Base-by-base conservation (phyloP, 2,113 vertebrate genomes). In the Geococcyx californianus region DNA sequence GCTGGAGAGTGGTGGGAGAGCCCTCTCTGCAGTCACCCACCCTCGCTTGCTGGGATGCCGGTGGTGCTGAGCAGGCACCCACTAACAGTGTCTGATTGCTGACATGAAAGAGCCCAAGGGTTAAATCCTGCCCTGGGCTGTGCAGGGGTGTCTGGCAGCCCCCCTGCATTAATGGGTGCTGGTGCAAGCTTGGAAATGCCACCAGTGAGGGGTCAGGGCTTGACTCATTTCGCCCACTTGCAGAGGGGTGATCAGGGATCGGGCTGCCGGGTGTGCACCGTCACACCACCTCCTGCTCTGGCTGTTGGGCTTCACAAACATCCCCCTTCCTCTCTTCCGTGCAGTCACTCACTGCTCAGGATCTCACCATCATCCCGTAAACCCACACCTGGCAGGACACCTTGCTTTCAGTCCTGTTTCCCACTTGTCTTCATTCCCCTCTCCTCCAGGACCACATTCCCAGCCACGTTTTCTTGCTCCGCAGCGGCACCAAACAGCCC, bases 291-390 rank as follows among this genome's bases (percentile, higher is more conserved):
- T 70, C 11, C 51, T 19, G 38, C 40, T 45, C 29, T 1, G 0
- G n/a, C 45, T 36, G 8, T 18, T 4, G 10, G 1, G 4, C 21
- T 47, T 1, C 0, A 10, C 12, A 59, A 19, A 11, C 2, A 0
- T 24, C 1, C 1, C 36, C 49, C 19, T 60, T 45, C 69, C n/a
- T 17, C 11, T 49, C n/a, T 45, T 49, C 60, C 28, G 28, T 1
- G 1, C 23, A 3, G 24, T 18, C 49, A 5, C 28, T 24, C 3
- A 4, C 52, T 59, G 59, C 60, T 67, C 23, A 9, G 52, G 38
- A 29, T n/a, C 62, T 60, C 19, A 7, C 16, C 28, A 1, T 16
- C 28, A 5, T 29, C 62, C 15, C 33, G 40, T 20, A 54, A 1
- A 45, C 36, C 42, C 51, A 8, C 44, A 6, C 34, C 33, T 8